A percentile compares a stretch with the other conserved stretches of the same genome.
These are phyloP conservation scores for Caranx ignobilis DNA, from an alignment of 2,113 vertebrate species.

Conservation along the genomic window DNA sequence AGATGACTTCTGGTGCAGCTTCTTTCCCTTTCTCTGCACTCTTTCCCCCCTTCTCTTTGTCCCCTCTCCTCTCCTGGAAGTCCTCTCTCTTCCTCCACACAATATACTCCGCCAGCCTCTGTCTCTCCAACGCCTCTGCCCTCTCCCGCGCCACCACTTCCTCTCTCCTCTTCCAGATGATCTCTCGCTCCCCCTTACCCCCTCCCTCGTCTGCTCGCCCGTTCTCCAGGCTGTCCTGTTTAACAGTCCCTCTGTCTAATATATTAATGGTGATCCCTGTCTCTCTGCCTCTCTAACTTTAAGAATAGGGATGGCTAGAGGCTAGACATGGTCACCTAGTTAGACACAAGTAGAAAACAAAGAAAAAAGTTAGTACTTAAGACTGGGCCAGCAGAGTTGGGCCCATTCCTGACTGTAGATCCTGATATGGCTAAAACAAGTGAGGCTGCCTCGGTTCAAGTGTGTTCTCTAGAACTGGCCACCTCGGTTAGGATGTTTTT, in stretches of 20 bases:
- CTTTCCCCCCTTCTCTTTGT: slow-evolving; percentile 71
- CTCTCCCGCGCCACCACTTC: slow-evolving; percentile 84
- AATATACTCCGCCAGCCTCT: slow-evolving; percentile 79
- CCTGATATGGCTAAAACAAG: slow-evolving; percentile 81
- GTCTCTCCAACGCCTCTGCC: slow-evolving; percentile 81
- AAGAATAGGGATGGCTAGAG: slow-evolving; percentile 54
- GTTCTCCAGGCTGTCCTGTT: slow-evolving; percentile 87
- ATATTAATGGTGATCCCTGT: slow-evolving; percentile 48
- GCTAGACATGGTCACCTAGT: slow-evolving; percentile 48
- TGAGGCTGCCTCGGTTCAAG: slow-evolving; percentile 68
- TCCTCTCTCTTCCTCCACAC: slow-evolving; percentile 86
- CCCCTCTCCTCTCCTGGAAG: slow-evolving; percentile 83
- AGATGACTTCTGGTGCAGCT: slow-evolving; percentile 78
- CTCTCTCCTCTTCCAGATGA: slow-evolving; percentile 86
- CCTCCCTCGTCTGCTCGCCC: slow-evolving; percentile 84
- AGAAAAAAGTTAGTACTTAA: slow-evolving; percentile 56
- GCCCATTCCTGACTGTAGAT: slow-evolving; percentile 74
- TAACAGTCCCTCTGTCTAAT: slow-evolving; percentile 64
- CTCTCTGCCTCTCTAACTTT: slow-evolving; percentile 19
- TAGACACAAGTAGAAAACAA: slow-evolving; percentile 64
- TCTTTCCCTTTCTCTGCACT: slow-evolving; percentile 63
- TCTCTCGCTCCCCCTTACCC: slow-evolving; percentile 83
- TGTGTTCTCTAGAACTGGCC: slow-evolving; percentile 60
- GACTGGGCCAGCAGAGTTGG: slow-evolving; percentile 54
- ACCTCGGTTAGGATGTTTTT: slow-evolving; percentile 35